Percentiles rank a stretch among this genome's conserved stretches.
These are phyloP conservation scores for Drosophila robusta DNA, from an alignment of 2,888 invertebrate genomes.

Conservation along the genomic window DNA sequence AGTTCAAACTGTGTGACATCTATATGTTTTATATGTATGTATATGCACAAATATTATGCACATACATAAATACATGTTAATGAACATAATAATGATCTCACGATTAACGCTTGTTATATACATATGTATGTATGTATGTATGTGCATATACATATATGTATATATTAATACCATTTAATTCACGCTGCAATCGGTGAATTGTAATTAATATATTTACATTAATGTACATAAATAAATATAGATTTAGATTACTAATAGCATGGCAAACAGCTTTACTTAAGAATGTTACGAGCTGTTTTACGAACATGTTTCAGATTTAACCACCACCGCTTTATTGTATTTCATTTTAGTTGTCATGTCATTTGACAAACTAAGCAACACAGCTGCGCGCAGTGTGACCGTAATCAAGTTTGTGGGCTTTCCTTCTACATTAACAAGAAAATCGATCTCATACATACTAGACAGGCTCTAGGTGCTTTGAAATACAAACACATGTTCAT, in stretches of 20 bases:
- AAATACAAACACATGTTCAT: not conserved
- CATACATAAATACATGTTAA: not conserved
- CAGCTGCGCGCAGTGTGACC: slow-evolving; percentile 7
- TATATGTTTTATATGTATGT: not conserved
- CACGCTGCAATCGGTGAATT: not conserved
- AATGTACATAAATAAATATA: not conserved
- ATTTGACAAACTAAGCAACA: not conserved
- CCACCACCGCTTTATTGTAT: not conserved
- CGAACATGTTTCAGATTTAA: not conserved
- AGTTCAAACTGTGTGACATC: not conserved
- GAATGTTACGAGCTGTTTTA: not conserved
- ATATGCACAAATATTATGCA: not conserved
- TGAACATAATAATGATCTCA: not conserved
- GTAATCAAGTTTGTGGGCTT: not conserved
- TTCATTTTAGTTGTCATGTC: not conserved
- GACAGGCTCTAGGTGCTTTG: not conserved
- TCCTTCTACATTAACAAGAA: not conserved
- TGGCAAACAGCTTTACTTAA: not conserved
- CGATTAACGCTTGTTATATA: not conserved
- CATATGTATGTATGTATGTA: too few species aligned
- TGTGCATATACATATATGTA: too few species aligned
- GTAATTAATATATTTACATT: not conserved
- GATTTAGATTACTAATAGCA: not conserved
- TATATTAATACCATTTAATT: not conserved
- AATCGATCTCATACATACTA: not conserved